Percentiles rank a stretch among this genome's conserved stretches.
Evolutionary conservation across 23 tunicate species (phyloP).

Genomic region (Halocynthia roretzi): DNA sequence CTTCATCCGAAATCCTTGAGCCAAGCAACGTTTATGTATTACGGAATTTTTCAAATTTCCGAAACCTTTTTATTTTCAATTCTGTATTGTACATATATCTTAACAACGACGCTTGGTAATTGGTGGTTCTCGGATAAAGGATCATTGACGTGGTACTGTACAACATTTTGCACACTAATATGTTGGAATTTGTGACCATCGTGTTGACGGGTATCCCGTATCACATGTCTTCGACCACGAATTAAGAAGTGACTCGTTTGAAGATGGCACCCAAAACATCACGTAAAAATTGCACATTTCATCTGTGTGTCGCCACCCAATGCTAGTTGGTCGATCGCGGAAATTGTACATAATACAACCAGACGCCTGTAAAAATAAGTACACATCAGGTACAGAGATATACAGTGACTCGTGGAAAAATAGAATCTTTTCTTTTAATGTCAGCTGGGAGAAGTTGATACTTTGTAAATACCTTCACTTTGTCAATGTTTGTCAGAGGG

Average conservation of each 20-base stretch:
- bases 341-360: constrained; percentile 46
- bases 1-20: no score
- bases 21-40: no score
- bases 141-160: no score
- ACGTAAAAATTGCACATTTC: constrained; percentile 63
- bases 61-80: no score
- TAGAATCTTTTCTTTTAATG: no score
- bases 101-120: no score
- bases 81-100: no score
- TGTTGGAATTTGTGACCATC: constrained; percentile 19
- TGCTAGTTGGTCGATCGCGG: constrained; percentile 17
- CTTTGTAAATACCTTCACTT: no score
- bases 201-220: constrained; percentile 32
- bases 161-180: neutral
- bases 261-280: constrained; percentile 29
- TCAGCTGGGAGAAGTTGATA: no score
- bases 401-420: neutral
- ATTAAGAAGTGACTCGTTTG: neutral
- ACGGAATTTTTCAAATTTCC: no score
- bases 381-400: neutral
- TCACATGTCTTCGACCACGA: constrained; percentile 13
- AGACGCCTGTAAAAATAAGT: constrained; percentile 23
- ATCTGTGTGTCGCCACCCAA: constrained; percentile 41
- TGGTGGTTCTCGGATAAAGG: no score
- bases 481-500: no score